Conservation (phyloP, 2,888 invertebrate species). For the Lydus trimaculatus region DNA sequence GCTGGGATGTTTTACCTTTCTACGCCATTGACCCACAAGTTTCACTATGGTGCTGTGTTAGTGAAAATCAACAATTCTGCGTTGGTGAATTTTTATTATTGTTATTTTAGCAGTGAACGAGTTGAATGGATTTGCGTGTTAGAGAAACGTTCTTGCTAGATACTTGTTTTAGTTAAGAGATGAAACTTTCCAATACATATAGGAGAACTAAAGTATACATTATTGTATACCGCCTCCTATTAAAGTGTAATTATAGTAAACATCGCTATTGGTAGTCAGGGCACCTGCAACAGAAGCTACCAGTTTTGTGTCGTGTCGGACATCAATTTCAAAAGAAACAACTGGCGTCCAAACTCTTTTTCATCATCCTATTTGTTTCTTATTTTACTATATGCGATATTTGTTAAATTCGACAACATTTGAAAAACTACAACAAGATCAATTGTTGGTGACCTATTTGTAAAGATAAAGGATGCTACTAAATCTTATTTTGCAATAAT, state of each 20-base stretch:
- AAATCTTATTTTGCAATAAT: background rate
- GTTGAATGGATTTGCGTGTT: background rate
- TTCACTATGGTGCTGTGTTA: too few relatives aligned
- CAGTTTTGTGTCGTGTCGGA: conserved; percentile 43
- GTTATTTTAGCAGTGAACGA: background rate
- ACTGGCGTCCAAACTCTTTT: conserved; percentile 22
- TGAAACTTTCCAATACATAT: background rate
- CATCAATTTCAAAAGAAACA: conserved; percentile 46
- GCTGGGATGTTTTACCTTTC: too few relatives aligned
- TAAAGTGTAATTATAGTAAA: conserved; percentile 55
- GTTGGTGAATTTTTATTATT: background rate
- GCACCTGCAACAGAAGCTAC: conserved; percentile 53
- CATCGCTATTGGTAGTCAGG: conserved; percentile 52
- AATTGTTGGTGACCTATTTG: background rate
- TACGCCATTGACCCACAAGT: too few relatives aligned
- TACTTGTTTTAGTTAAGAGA: background rate
- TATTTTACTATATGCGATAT: background rate
- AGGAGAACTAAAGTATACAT: conserved; percentile 38
- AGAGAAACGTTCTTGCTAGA: background rate
- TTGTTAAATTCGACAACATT: background rate
- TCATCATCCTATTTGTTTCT: background rate
- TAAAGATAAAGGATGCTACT: background rate
- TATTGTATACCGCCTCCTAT: conserved; percentile 50
- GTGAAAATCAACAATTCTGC: background rate
- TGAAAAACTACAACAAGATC: background rate